Evolutionary conservation across 2,888 invertebrate species (phyloP).

Genomic region (Atethmia centrago): DNA sequence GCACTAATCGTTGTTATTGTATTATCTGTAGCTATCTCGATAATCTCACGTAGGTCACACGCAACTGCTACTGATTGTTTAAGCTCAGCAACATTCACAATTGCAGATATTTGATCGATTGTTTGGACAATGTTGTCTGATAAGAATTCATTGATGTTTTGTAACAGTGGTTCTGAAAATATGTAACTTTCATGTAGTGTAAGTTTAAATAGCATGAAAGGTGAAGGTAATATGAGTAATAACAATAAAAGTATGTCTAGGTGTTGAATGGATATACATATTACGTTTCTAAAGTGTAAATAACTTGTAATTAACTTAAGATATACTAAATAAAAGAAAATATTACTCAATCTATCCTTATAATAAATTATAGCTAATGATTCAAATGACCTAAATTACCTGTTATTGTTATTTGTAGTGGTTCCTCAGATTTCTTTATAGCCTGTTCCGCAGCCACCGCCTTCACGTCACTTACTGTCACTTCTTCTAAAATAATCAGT

Average conservation of each 20-base stretch:
- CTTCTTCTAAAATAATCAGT: constrained; percentile 22
- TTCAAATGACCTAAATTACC: constrained; percentile 41
- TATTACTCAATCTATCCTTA: not conserved
- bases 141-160: constrained; percentile 71
- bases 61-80: constrained; percentile 67
- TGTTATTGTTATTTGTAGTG: constrained; percentile 21
- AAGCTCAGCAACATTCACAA: constrained; percentile 58
- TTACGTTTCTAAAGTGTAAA: not conserved
- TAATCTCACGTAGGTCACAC: constrained; percentile 63
- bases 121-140: constrained; percentile 65
- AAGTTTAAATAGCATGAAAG: not conserved
- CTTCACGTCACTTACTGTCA: constrained; percentile 14
- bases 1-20: not conserved
- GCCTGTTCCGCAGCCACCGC: not conserved
- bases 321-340: not conserved
- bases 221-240: not conserved
- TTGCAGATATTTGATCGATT: constrained; percentile 61
- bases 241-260: not conserved
- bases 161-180: constrained; percentile 67
- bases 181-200: constrained; percentile 55
- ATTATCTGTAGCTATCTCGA: constrained; percentile 38
- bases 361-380: not conserved
- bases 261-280: not conserved
- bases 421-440: constrained; percentile 18
- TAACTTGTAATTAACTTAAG: not conserved